Base-by-base conservation (phyloP, 2,888 invertebrate genomes). In the Unio pictorum region DNA sequence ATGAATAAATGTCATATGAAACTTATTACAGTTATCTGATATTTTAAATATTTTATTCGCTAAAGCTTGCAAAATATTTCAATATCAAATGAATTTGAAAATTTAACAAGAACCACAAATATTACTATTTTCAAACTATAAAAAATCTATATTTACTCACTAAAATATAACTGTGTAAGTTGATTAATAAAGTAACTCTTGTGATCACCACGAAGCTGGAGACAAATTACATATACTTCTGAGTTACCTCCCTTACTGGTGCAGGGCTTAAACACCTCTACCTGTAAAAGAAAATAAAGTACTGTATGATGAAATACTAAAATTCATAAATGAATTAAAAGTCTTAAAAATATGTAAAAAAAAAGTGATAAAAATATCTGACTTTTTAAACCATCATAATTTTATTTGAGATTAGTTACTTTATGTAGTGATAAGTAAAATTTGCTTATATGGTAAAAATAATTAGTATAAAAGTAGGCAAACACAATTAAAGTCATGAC, bases 201-300 rank as follows among this genome's bases (percentile, higher is more conserved):
- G 17, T 30, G 55, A 60, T 67, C 55, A 34, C 79, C 80, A 61
- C 68, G 73, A 65, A 73, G 89, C 23, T 71, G 76, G 45, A 69
- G 54, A 67, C 90, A 89, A n/a, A 98, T 91, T 0, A 96, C 92
- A 87, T 98, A 98, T 0, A 95, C 93, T 90, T 98, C 98, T 0
- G 98, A 98, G 90, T 98, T 98, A 11, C 98, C 98, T 85, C 95
- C 94, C 87, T 96, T 95, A n/a, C 98, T 98, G 0, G 96, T 95
- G 1, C 93, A 94, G 0, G 98, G 98, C 88, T 98, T 98, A 87
- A 82, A 82, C 11, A 84, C 80, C 79, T 93, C 91, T 0, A 98
- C 93, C 86, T 93, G 91, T 7, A 76, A 64, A 59, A 68, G 63
- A 64, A 54, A 55, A 56, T 69, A 34, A 57, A 54, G n/a, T 20